These are phyloP conservation scores for Lasioglossum albipes DNA, from an alignment of 1,140 invertebrate species.

Conservation along the genomic window DNA sequence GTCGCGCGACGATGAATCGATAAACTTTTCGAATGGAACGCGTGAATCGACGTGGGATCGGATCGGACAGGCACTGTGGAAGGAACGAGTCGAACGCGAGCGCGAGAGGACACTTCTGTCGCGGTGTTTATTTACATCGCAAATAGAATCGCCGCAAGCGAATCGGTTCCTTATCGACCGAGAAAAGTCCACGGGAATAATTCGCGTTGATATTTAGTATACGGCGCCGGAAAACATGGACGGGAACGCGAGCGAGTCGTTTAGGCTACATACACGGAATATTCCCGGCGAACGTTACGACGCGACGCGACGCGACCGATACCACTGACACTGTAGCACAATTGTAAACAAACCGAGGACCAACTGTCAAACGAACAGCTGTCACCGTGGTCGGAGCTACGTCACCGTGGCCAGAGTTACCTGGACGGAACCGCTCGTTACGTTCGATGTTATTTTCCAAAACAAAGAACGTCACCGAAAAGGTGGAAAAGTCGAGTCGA, in stretches of 20 bases:
- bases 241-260: neutral
- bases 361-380: conserved; percentile 69
- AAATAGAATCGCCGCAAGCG: neutral
- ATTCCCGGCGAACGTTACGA: neutral
- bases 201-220: neutral
- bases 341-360: conserved; percentile 67
- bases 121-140: neutral
- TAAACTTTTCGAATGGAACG: neutral
- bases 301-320: neutral
- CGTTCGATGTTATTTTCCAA: conserved; percentile 4
- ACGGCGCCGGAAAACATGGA: neutral
- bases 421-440: conserved; percentile 5
- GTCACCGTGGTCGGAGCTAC: conserved; percentile 40
- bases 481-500: neutral
- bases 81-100: too few relatives aligned
- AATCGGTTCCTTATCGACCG: neutral
- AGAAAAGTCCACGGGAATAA: too few relatives aligned
- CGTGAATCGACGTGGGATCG: too few relatives aligned
- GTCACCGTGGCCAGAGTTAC: conserved; percentile 41
- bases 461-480: conserved; percentile 29
- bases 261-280: neutral
- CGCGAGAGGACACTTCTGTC: too few relatives aligned
- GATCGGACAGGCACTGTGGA: too few relatives aligned
- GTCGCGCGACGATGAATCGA: neutral
- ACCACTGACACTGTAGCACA: neutral